Evolutionary conservation across 2,113 vertebrate species (phyloP).

Genomic region (Puntigrus tetrazona): DNA sequence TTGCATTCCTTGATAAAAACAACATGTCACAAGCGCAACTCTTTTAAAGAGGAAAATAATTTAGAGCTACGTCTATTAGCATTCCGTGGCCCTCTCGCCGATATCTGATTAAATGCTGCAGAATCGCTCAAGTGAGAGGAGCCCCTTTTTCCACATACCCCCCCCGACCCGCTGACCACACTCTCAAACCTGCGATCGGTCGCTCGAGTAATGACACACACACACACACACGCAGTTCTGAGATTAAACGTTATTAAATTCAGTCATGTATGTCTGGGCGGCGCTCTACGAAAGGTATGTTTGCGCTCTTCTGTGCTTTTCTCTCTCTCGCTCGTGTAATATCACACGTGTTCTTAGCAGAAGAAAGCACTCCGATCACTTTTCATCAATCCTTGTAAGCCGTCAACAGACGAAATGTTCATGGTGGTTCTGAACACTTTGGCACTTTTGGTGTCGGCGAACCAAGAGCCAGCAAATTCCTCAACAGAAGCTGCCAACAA

Average conservation of each 20-base stretch:
- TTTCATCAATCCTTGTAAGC: background rate
- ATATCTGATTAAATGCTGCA: constrained; percentile 64
- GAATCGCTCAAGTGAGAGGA: constrained; percentile 60
- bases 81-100: constrained; percentile 75
- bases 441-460: background rate
- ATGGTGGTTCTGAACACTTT: background rate
- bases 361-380: background rate
- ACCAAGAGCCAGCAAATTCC: constrained; percentile 22
- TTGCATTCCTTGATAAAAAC: constrained; percentile 98
- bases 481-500: constrained; percentile 12
- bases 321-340: background rate
- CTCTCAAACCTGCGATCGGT: constrained; percentile 50
- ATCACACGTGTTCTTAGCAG: background rate
- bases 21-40: constrained; percentile 95
- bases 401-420: background rate
- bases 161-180: constrained; percentile 29
- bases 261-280: constrained; percentile 39
- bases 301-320: constrained; percentile 51
- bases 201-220: constrained; percentile 45
- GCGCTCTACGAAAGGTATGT: background rate
- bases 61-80: constrained; percentile 87
- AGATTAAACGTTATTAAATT: constrained; percentile 54
- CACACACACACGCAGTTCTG: constrained; percentile 36
- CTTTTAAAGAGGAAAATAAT: constrained; percentile 90
- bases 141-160: constrained; percentile 20